phyloP scores from a whole-genome alignment of 2,113 vertebrate species.

The Grammomys surdaster region DNA sequence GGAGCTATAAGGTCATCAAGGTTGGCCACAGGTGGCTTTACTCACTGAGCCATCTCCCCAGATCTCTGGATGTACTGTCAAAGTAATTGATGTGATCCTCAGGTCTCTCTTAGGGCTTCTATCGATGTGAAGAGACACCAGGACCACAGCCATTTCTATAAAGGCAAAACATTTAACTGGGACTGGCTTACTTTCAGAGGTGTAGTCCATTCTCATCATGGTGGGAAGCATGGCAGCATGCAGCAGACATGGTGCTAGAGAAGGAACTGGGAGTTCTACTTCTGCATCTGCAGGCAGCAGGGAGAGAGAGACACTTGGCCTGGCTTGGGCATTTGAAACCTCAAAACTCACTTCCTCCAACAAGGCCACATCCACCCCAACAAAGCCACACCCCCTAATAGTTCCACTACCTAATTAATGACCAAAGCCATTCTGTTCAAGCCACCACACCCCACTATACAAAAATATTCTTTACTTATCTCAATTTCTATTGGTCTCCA shows the following conservation, averaged over 20 bases:
- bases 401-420: background rate
- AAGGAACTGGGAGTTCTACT: background rate
- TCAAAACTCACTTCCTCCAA: background rate
- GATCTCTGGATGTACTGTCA: background rate
- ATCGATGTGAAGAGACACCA: background rate
- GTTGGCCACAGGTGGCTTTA: background rate
- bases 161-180: background rate
- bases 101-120: background rate
- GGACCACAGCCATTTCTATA: background rate
- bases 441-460: constrained; percentile 43
- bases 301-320: background rate
- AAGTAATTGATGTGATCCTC: background rate
- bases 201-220: background rate
- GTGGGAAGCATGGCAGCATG: background rate
- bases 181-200: background rate
- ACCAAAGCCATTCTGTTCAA: background rate
- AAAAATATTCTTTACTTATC: constrained; percentile 79
- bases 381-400: background rate
- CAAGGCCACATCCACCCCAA: background rate
- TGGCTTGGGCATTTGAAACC: background rate
- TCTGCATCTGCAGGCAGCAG: background rate
- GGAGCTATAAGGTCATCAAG: background rate
- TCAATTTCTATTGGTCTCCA: constrained; percentile 76
- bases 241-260: background rate
- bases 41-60: background rate